These are phyloP conservation scores for Palythoa grandiflora DNA, from an alignment of 92 coral and sea anemone species.

Conservation along the genomic window DNA sequence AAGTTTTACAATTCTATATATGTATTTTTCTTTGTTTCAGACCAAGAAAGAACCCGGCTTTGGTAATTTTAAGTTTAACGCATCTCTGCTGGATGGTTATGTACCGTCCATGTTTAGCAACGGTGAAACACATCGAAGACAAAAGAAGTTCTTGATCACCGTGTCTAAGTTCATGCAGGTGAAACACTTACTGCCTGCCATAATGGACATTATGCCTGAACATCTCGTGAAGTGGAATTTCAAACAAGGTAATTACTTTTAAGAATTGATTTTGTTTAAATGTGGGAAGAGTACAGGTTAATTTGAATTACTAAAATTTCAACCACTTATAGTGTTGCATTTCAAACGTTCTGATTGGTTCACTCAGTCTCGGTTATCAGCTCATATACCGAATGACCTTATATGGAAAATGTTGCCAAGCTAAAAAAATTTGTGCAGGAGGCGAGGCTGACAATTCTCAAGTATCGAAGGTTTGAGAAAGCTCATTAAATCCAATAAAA, in stretches of 20 bases:
- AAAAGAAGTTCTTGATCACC: constrained; percentile 74
- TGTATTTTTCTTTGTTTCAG: constrained; percentile 23
- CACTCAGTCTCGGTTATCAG: no score
- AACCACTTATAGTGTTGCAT: no score
- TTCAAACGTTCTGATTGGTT: no score
- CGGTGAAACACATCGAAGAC: constrained; percentile 73
- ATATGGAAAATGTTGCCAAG: no score
- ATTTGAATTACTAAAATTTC: no score
- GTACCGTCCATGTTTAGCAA: constrained; percentile 88
- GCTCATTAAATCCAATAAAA: no score
- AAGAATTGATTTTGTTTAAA: neutral
- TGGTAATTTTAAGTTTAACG: constrained; percentile 86
- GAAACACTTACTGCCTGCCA: constrained; percentile 77
- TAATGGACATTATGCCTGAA: constrained; percentile 91
- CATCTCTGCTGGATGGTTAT: constrained; percentile 75
- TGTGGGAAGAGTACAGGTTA: no score
- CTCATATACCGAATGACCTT: no score
- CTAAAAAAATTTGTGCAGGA: no score
- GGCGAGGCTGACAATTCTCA: no score
- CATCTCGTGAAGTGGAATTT: constrained; percentile 91
- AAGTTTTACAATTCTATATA: no score
- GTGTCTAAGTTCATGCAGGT: constrained; percentile 77
- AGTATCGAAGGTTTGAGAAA: no score
- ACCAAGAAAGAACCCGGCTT: constrained; percentile 84
- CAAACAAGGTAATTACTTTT: constrained; percentile 74